Conservation (phyloP, 1,140 invertebrate genomes). For the Epicauta chinensis region DNA sequence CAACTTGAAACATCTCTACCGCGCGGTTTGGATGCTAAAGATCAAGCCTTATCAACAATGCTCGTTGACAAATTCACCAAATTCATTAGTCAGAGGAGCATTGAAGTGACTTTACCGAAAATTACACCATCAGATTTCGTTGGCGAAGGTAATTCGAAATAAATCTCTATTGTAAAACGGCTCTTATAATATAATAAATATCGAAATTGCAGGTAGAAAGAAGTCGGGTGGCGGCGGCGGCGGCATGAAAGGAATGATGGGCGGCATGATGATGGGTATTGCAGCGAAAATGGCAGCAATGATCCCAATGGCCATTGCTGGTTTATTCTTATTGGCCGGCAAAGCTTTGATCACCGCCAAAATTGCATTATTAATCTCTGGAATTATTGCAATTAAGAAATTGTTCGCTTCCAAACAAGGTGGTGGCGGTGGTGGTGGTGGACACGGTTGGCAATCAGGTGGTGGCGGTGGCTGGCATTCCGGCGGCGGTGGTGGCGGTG, state of each 20-base stretch:
- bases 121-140: conserved; percentile 58
- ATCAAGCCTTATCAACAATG: conserved; percentile 59
- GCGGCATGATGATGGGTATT: conserved; percentile 74
- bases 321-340: conserved; percentile 65
- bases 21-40: conserved; percentile 53
- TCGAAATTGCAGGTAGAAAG: conserved; percentile 49
- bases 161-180: conserved; percentile 10
- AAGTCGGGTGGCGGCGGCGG: conserved; percentile 14
- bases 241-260: conserved; percentile 79
- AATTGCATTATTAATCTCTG: conserved; percentile 66
- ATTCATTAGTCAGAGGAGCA: conserved; percentile 64
- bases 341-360: conserved; percentile 73
- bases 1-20: conserved; percentile 61
- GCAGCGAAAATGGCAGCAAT: conserved; percentile 68
- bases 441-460: conserved; percentile 53
- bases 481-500: conserved; percentile 29
- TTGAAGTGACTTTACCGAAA: conserved; percentile 70
- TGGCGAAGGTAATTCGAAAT: conserved; percentile 59
- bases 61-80: conserved; percentile 62
- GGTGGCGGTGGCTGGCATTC: conserved; percentile 42
- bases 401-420: conserved; percentile 59
- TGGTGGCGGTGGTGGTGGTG: conserved; percentile 48
- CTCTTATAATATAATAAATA: too few relatives aligned
- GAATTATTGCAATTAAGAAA: conserved; percentile 75
- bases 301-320: conserved; percentile 65